phyloP scores from a whole-genome alignment of 2,113 vertebrate genomes.

The Salvelinus sp. region DNA sequence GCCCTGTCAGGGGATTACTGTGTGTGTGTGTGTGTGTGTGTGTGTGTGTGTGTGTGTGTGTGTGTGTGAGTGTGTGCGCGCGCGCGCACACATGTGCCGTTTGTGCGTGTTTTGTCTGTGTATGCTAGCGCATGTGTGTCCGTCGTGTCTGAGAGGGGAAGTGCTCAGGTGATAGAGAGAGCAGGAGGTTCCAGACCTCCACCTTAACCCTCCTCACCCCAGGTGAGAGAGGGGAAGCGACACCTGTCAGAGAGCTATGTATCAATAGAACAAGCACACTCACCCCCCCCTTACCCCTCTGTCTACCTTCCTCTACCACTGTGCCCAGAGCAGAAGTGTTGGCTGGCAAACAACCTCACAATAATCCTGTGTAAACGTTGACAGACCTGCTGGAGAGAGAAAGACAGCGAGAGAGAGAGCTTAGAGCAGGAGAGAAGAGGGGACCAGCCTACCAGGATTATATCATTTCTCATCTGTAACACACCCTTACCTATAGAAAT shows the following conservation, averaged over 20 bases:
- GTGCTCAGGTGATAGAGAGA: background rate
- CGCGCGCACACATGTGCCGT: no score
- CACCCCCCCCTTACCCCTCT: background rate
- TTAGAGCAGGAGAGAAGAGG: background rate
- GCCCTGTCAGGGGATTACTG: conserved; percentile 29
- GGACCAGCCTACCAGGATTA: no score
- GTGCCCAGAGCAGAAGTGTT: conserved; percentile 28
- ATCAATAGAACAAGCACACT: conserved; percentile 3
- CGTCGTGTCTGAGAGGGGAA: background rate
- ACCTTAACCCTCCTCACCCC: background rate
- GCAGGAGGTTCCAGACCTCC: background rate
- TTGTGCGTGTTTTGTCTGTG: background rate
- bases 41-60: conserved; percentile 14
- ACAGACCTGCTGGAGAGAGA: background rate
- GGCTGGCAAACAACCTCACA: conserved; percentile 52
- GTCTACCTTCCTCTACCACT: no score
- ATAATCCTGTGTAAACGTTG: conserved; percentile 39
- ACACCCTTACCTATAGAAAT: conserved; percentile 4
- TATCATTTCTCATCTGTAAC: background rate
- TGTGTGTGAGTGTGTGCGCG: background rate
- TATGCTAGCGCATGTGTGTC: background rate
- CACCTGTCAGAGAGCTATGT: background rate
- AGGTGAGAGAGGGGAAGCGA: background rate
- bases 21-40: background rate
- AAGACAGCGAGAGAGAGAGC: no score